Conservation (phyloP, 2,113 vertebrate genomes). For the Tyto alba region DNA sequence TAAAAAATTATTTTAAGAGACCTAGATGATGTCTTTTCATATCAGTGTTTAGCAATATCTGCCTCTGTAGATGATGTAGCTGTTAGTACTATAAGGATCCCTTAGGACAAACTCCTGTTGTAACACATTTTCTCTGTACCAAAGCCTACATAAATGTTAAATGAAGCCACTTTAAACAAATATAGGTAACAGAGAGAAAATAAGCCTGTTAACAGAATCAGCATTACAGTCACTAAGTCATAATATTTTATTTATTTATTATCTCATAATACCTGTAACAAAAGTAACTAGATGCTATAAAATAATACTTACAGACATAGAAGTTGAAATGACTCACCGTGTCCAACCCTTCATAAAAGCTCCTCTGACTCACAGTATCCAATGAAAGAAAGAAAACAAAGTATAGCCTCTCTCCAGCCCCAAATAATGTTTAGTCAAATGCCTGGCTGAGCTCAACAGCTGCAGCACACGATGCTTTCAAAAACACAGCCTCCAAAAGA, state of each 20-base stretch:
- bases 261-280: constrained; percentile 42
- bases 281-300: constrained; percentile 55
- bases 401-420: neutral
- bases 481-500: neutral
- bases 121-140: constrained; percentile 49
- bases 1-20: constrained; percentile 47
- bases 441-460: neutral
- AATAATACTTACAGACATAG: constrained; percentile 29
- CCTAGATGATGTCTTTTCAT: constrained; percentile 39
- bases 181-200: constrained; percentile 45
- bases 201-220: constrained; percentile 52
- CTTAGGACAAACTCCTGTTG: constrained; percentile 50
- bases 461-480: neutral
- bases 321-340: constrained; percentile 23
- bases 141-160: constrained; percentile 65
- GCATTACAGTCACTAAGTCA: constrained; percentile 37
- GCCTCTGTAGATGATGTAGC: constrained; percentile 15
- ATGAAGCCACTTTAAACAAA: constrained; percentile 64
- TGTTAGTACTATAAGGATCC: constrained; percentile 35
- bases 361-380: neutral
- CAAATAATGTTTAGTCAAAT: neutral
- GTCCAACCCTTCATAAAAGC: constrained; percentile 6
- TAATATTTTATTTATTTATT: constrained; percentile 67
- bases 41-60: constrained; percentile 34
- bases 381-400: neutral